Evolutionary conservation across 2,797 vertebrate genomes (phyloP).

Genomic region (Epinephelus awoara): DNA sequence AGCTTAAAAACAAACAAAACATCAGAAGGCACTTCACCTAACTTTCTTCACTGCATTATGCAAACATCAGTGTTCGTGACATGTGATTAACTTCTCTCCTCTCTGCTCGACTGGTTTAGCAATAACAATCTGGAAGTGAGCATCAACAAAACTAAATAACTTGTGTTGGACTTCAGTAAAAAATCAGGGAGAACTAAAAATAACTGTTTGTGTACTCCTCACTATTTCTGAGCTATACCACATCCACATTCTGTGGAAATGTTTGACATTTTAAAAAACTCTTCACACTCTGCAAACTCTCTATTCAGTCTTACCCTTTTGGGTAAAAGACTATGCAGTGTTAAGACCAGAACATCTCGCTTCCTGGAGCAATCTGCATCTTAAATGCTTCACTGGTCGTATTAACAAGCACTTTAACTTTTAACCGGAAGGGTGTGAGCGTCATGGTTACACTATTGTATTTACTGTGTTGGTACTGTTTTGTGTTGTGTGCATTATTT

Average conservation of each 20-base stretch:
- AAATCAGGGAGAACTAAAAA: background rate
- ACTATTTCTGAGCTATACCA: background rate
- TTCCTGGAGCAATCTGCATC: background rate
- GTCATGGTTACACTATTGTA: background rate
- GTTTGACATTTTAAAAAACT: background rate
- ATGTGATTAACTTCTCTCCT: too few relatives aligned
- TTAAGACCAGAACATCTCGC: too few relatives aligned
- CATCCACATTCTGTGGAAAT: background rate
- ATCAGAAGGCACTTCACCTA: background rate
- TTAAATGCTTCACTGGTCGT: background rate
- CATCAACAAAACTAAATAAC: too few relatives aligned
- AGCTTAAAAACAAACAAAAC: background rate
- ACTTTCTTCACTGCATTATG: background rate
- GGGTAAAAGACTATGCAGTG: background rate
- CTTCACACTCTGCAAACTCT: background rate
- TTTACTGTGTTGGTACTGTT: background rate
- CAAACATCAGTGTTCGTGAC: too few relatives aligned
- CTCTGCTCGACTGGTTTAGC: too few relatives aligned
- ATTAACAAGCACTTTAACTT: too few relatives aligned
- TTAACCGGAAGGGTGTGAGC: background rate
- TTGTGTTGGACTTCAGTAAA: too few relatives aligned
- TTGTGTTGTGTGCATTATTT: background rate
- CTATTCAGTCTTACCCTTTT: background rate
- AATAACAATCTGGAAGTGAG: too few relatives aligned
- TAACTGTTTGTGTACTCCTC: background rate